Evolutionary conservation across 2,113 vertebrate species (phyloP).

Genomic region (Semicossyphus pulcher): DNA sequence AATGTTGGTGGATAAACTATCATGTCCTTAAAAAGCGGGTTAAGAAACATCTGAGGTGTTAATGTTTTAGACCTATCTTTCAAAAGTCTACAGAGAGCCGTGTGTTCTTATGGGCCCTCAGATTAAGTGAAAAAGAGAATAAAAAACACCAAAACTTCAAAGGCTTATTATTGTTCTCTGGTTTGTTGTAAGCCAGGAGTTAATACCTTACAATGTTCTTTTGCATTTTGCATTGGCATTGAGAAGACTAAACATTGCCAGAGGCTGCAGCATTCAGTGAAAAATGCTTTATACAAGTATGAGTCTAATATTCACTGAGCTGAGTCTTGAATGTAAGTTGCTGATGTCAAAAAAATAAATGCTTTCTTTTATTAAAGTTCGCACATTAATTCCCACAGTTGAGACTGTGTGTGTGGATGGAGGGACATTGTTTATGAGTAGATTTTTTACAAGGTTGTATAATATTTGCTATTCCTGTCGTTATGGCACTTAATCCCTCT

Average conservation of each 20-base stretch:
- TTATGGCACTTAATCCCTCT: constrained; percentile 38
- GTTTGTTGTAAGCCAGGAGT: constrained; percentile 34
- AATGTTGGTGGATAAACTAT: background rate
- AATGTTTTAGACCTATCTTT: background rate
- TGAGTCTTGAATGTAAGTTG: constrained; percentile 24
- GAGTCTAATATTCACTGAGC: constrained; percentile 27
- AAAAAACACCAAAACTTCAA: constrained; percentile 13
- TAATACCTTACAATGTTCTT: constrained; percentile 42
- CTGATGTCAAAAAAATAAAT: constrained; percentile 13
- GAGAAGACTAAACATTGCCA: constrained; percentile 39
- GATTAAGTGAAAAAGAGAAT: background rate
- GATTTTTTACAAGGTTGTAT: constrained; percentile 6
- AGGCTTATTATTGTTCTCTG: too few relatives aligned
- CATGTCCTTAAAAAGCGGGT: background rate
- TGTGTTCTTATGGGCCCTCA: constrained; percentile 4
- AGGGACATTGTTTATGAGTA: too few relatives aligned
- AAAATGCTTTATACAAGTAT: constrained; percentile 19
- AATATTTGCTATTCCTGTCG: constrained; percentile 38
- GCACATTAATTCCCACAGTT: too few relatives aligned
- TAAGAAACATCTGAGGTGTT: background rate
- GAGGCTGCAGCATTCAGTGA: constrained; percentile 21
- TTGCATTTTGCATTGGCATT: constrained; percentile 54
- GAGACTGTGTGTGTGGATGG: background rate
- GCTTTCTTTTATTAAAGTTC: too few relatives aligned
- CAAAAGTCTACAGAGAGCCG: background rate